These are phyloP conservation scores for Sphenodon punctatus DNA, from an alignment of 2,797 vertebrate genomes.

Conservation along the genomic window DNA sequence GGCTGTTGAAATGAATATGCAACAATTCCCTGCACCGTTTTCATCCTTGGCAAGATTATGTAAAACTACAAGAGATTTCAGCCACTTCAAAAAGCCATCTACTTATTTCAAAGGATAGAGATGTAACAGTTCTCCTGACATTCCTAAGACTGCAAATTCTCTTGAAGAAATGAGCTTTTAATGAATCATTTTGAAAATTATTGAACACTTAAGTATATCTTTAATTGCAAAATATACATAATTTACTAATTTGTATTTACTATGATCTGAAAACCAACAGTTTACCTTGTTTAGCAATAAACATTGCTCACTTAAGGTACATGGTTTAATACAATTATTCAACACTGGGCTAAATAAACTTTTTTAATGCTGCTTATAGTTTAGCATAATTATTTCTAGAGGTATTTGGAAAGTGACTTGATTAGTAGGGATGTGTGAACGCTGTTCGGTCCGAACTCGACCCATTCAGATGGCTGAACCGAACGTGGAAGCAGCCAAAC, in stretches of 20 bases:
- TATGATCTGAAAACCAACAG: neutral
- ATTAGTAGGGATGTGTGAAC: no score
- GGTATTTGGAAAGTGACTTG: no score
- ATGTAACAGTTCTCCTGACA: no score
- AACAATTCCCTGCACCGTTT: neutral
- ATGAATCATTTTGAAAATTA: no score
- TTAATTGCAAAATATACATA: neutral
- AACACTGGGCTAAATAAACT: neutral
- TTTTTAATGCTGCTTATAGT: no score
- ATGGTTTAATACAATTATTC: neutral
- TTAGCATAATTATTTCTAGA: no score
- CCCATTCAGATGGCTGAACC: no score
- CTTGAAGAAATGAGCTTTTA: no score
- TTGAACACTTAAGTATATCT: no score
- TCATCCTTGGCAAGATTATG: neutral
- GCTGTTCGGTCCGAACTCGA: no score
- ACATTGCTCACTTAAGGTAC: neutral
- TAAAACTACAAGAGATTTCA: neutral
- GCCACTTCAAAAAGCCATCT: neutral
- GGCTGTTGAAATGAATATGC: neutral
- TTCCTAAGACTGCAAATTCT: no score
- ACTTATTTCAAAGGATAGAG: neutral
- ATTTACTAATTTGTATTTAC: neutral
- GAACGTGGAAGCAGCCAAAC: no score
- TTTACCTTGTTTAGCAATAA: neutral